Evolutionary conservation across 2,797 vertebrate species (phyloP), one percentile per base, ranked within the genome.

Genomic region (Thunnus albacares): DNA sequence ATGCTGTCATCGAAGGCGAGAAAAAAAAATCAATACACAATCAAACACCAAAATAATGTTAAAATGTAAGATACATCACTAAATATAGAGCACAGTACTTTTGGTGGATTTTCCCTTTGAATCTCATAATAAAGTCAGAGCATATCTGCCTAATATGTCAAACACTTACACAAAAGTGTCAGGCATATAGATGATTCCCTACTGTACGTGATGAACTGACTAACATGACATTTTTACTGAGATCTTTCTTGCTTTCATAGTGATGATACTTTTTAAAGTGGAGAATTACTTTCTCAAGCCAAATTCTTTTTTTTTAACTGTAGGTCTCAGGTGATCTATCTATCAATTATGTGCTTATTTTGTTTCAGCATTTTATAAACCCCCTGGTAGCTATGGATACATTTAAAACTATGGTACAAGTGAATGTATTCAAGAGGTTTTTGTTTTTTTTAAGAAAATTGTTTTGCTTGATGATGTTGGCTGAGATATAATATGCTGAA

Each of bases 281-380:
- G 82, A 90, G 83, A 89, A 88, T 76, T 84, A 66, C 80, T 86
- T 87, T 94, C 84, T 92, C 82, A 93, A 93, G 90, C 91, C 92
- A 95, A 94, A 93, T 91, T 62, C 35, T 67, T 74, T 47, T 76
- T 84, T 85, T 88, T 81, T 79, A 82, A 84, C 79, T 62, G 67
- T 94, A 94, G 93, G 70, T 88, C 92, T 94, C 92, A 95, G 93
- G 89, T 69, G 45, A n/a, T 76, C 64, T 47, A 3, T 47, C 13
- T 13, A 26, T 88, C 59, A 53, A 17, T 68, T 62, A 74, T 51
- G 38, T 80, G 79, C 67, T 84, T 78, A 22, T 71, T 76, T 82
- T 45, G 18, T 84, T 81, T 74, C 56, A 72, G 69, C 69, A 84
- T 84, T 80, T 83, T 81, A 71, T 17, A 84, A 71, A 75, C 51